Conservation (phyloP, 2,113 vertebrate species). For the Psophia crepitans region DNA sequence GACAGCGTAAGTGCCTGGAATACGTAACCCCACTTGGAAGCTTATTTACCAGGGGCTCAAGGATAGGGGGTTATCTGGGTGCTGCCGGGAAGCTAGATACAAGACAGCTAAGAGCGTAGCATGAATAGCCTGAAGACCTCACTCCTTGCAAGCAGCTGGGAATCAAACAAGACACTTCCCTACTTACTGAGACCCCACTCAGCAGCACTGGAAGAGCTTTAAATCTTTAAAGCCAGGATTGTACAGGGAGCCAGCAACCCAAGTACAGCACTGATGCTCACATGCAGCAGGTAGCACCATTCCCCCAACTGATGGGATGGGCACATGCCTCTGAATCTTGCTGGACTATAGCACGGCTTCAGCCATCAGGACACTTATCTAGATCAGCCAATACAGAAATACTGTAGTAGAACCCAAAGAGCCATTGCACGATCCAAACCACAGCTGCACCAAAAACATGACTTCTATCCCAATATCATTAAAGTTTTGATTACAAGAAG, state of each 20-base stretch:
- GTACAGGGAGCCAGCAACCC: neutral
- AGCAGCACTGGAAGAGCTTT: neutral
- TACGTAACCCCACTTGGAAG: neutral
- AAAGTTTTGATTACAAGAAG: neutral
- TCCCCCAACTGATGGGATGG: rapidly evolving
- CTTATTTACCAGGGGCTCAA: neutral
- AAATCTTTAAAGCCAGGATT: neutral
- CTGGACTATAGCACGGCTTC: neutral
- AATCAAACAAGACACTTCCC: neutral
- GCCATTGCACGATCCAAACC: neutral
- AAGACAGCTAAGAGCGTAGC: neutral
- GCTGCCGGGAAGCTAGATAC: neutral
- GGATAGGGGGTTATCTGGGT: neutral
- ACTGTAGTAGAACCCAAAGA: neutral
- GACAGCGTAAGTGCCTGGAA: constrained; percentile 15
- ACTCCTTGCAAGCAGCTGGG: neutral
- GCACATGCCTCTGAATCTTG: neutral
- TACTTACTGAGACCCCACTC: neutral
- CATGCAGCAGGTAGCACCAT: rapidly evolving
- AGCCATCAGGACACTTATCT: neutral
- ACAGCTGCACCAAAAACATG: neutral
- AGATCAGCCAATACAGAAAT: neutral
- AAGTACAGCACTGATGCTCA: neutral
- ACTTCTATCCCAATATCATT: neutral
- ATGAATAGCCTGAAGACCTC: neutral